Percentiles rank a stretch among this genome's conserved stretches.
Conservation (phyloP, 2,888 invertebrate species). For the Lypha dubia region DNA sequence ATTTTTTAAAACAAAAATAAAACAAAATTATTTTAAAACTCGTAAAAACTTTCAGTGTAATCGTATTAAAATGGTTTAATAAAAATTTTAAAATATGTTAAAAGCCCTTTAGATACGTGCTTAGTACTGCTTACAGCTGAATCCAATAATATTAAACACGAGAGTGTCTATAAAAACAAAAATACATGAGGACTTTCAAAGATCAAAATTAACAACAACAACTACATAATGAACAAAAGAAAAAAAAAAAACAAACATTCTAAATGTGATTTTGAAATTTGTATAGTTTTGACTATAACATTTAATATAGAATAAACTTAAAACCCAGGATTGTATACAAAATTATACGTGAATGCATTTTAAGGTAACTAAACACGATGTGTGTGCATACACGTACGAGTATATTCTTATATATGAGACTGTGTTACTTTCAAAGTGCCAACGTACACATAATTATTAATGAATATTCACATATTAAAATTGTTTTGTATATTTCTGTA, state of each 20-base stretch:
- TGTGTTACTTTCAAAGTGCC: not conserved
- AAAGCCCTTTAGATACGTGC: not conserved
- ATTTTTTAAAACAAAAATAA: no score
- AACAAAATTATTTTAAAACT: no score
- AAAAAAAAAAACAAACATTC: constrained; percentile 20
- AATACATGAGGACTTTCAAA: constrained; percentile 28
- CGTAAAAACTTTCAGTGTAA: no score
- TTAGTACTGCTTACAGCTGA: not conserved
- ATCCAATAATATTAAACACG: not conserved
- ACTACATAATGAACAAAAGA: not conserved
- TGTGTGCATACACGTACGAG: not conserved
- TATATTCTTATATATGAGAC: not conserved
- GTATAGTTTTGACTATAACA: constrained; percentile 40
- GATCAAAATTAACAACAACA: constrained; percentile 1
- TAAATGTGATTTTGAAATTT: constrained; percentile 41
- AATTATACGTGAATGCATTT: constrained; percentile 14
- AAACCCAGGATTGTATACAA: constrained; percentile 35
- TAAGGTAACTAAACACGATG: not conserved
- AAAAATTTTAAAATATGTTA: not conserved
- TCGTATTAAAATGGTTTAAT: no score
- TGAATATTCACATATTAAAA: constrained; percentile 41
- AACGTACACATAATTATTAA: constrained; percentile 32
- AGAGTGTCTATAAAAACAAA: constrained; percentile 27
- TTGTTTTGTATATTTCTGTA: not conserved
- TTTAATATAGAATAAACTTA: constrained; percentile 49